Conservation (phyloP, 2,797 vertebrate genomes). For the Anguilla obscura region DNA sequence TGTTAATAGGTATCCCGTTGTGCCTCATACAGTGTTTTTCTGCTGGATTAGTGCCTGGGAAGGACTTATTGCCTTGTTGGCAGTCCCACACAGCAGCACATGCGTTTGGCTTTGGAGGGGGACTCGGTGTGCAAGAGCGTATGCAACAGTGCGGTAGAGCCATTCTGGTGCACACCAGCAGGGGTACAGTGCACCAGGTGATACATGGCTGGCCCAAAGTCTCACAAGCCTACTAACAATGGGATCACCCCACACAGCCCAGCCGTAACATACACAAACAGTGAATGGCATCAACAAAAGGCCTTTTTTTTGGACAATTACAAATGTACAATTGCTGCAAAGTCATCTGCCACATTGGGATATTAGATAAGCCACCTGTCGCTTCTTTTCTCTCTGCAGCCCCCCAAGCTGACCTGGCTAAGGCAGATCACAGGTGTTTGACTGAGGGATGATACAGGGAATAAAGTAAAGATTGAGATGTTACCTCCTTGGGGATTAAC, state of each 20-base stretch:
- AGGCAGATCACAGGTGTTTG: background rate
- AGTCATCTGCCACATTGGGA: background rate
- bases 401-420: background rate
- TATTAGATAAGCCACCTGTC: background rate
- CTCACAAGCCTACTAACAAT: background rate
- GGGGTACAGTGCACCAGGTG: background rate
- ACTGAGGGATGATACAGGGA: background rate
- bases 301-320: background rate
- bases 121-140: background rate
- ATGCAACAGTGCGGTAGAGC: too few species aligned
- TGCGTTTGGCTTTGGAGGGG: background rate
- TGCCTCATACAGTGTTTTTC: background rate
- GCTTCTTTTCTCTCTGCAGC: background rate
- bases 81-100: background rate
- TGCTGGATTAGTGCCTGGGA: background rate
- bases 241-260: background rate
- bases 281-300: background rate
- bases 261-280: background rate
- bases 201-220: background rate
- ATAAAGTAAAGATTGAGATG: background rate
- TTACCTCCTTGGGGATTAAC: background rate
- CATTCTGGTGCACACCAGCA: background rate
- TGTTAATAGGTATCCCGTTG: background rate
- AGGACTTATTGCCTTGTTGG: background rate
- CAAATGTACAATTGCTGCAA: background rate